Evolutionary conservation across 1,140 invertebrate genomes (phyloP).

Genomic region (Hyphantria cunea): DNA sequence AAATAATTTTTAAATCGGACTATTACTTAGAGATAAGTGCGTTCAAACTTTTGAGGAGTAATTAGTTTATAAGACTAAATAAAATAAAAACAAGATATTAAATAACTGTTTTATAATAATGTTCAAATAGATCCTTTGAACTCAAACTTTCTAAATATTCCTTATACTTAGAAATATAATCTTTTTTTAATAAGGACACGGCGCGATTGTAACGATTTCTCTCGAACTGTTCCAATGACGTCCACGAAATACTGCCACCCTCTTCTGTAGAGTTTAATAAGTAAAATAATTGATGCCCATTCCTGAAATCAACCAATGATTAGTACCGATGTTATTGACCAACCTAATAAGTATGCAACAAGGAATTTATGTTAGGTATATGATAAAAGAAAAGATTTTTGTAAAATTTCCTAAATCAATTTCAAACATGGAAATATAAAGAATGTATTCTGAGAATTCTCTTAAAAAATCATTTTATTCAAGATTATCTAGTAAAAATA

Average conservation of each 20-base stretch:
- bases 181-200: constrained; percentile 48
- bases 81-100: background rate
- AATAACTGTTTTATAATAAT: constrained; percentile 41
- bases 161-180: constrained; percentile 53
- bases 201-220: constrained; percentile 49
- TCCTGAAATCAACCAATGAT: constrained; percentile 11
- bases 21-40: background rate
- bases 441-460: too few relatives aligned
- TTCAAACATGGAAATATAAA: too few relatives aligned
- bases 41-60: too few relatives aligned
- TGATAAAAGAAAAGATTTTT: too few relatives aligned
- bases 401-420: too few relatives aligned
- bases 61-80: background rate
- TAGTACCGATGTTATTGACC: too few relatives aligned
- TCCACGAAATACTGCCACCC: constrained; percentile 38
- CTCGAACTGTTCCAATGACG: constrained; percentile 33
- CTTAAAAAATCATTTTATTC: too few relatives aligned
- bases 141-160: constrained; percentile 57
- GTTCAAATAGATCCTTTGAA: constrained; percentile 46
- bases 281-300: constrained; percentile 10
- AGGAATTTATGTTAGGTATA: too few relatives aligned
- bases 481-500: background rate
- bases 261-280: constrained; percentile 23
- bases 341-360: too few relatives aligned
- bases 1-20: too few relatives aligned